A percentile compares a stretch with the other conserved stretches of the same genome.
These are phyloP conservation scores for Chydorus sphaericus DNA, from an alignment of 2,888 invertebrate genomes.

Conservation along the genomic window DNA sequence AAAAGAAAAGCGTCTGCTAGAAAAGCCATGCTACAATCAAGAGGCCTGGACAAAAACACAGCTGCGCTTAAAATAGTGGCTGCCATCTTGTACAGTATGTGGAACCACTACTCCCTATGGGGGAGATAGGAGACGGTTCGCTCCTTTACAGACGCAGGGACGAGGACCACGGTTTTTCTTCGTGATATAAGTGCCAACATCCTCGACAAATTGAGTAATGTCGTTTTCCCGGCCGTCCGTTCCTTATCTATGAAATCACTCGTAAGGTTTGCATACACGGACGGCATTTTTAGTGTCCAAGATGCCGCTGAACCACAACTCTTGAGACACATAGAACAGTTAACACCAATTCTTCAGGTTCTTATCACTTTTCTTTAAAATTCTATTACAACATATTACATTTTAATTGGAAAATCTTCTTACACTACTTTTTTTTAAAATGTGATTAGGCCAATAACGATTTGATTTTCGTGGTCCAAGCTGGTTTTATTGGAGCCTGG, in stretches of 20 bases:
- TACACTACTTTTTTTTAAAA: not conserved
- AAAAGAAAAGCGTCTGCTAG: too few relatives aligned
- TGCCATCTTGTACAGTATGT: too few relatives aligned
- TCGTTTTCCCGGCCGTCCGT: not conserved
- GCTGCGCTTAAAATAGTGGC: too few relatives aligned
- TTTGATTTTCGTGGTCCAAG: not conserved
- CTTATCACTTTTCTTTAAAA: not conserved
- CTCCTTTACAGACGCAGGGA: too few relatives aligned
- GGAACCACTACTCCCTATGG: too few relatives aligned
- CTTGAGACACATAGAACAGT: conserved; percentile 6
- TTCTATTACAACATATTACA: too few relatives aligned
- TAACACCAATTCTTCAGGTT: not conserved
- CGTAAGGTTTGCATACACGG: not conserved
- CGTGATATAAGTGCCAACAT: not conserved
- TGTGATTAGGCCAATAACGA: not conserved
- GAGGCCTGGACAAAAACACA: too few relatives aligned
- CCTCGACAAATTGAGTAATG: not conserved
- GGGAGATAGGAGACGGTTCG: too few relatives aligned
- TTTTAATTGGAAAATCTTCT: not conserved
- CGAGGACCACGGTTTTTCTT: too few relatives aligned
- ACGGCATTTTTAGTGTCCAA: too few relatives aligned
- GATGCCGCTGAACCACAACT: conserved; percentile 5
- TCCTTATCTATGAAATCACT: not conserved
- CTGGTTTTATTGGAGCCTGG: conserved; percentile 10
- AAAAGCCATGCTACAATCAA: too few relatives aligned